Base-by-base conservation (phyloP, 1,140 invertebrate genomes). In the Penaeus chinensis region DNA sequence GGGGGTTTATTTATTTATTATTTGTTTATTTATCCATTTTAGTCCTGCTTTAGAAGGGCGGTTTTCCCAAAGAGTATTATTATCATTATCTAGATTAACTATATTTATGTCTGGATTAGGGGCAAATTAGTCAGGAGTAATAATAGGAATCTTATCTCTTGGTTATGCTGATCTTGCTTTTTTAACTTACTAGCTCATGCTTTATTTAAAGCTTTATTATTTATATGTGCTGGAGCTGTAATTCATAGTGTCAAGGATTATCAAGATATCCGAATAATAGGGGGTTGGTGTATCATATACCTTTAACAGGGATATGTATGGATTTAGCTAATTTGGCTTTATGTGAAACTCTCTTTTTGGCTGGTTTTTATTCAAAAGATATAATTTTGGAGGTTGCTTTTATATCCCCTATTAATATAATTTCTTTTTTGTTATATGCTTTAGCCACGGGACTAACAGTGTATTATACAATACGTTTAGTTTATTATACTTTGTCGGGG, bases 1-100 rank as follows among this genome's bases (percentile, higher is more conserved):
- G 80, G 95, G 95, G 0, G 93, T 96, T 89, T 96, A 95, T 94
- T 93, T 96, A 92, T 91, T 95, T 92, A 94, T 95, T n/a, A n/a
- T n/a, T n/a, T n/a, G n/a, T n/a, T n/a, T n/a, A n/a, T n/a, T n/a
- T n/a, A n/a, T 94, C 94, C 93, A 13, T 94, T 87, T 89, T 42
- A 74, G 65, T 10, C 32, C 32, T 1, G 22, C 32, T 74, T 74
- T 77, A 62, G 27, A 24, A 2, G 60, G 20, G 1, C n/a, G 54
- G 5, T 42, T 19, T 32, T 32, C 24, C 0, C 10, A 37, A 32
- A 22, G 4, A 13, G 16, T 88, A 10, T 66, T 88, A 54, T 85
- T 89, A 62, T 2, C 82, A 32, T 69, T 87, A 47, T 83, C 81
- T 62, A 61, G 66, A 62, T 24, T 79, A 37, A 88, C 87, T 27